phyloP scores from a whole-genome alignment of 2,113 vertebrate species.

The human (Homo sapiens) region GRCh38 chr5:28295501-28296000 shows the following conservation, averaged over 20 bases:
- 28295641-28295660: neutral
- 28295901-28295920: conserved; percentile 73
- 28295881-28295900: conserved; percentile 65
- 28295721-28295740: conserved; percentile 33
- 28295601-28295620: neutral
- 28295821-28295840: conserved; percentile 68
- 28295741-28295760: conserved; percentile 21
- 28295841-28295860: conserved; percentile 57
- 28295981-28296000: conserved; percentile 68
- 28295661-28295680: neutral
- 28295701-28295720: neutral
- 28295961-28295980: conserved; percentile 69
- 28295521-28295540: accelerated
- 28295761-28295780: conserved; percentile 60
- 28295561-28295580: neutral
- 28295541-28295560: accelerated
- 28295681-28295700: neutral
- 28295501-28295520: too few relatives aligned
- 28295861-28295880: conserved; percentile 59
- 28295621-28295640: neutral
- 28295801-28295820: conserved; percentile 57
- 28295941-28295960: conserved; percentile 47
- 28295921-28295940: conserved; percentile 73
- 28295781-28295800: conserved; percentile 8
- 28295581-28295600: accelerated